Base-by-base conservation (phyloP, 2,113 vertebrate species). In the Balaenoptera acutorostrata region DNA sequence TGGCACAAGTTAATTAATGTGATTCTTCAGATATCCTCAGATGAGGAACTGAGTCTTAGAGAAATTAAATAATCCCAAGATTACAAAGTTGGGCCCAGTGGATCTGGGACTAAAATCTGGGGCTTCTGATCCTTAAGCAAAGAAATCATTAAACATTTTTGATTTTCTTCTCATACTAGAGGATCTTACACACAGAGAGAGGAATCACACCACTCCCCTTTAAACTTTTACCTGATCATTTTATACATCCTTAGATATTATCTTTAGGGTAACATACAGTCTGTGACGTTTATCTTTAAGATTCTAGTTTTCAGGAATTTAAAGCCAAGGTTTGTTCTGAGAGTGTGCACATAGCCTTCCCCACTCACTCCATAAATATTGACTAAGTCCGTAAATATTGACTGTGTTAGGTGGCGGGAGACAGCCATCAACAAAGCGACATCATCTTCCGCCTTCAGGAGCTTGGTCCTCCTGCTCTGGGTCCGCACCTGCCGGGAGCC, bases 401-500 rank as follows among this genome's bases (percentile, higher is more conserved):
- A 3, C 82, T 10, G 9, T 14, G 8, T 7, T 49, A 33, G 49
- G 31, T 39, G 1, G 23, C 12, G 9, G 20, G 11, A 63, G 11
- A 21, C 5, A 5, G 80, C 41, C 1, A 3, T 1, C 31, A 11
- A 33, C 25, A 57, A 39, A 66, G 20, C 3, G 55, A 3, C 23
- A 6, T 9, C 0, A 0, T 27, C 36, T 61, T 18, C 33, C 1
- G 18, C 23, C 23, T 77, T 21, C 20, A 49, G 41, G 25, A 39
- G n/a, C 29, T 7, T 23, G 7, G 20, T 57, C 10, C 29, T 27
- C 11, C 1, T 18, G 21, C 59, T 29, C 5, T 44, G 18, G 25
- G 39, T 44, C 10, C 12, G 29, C 11, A 10, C 36, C 1, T 23
- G 3, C 71, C 18, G 0, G 29, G 39, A 27, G 25, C 39, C 72